phyloP scores from a whole-genome alignment of 2,113 vertebrate species.

The Nycticebus coucang region DNA sequence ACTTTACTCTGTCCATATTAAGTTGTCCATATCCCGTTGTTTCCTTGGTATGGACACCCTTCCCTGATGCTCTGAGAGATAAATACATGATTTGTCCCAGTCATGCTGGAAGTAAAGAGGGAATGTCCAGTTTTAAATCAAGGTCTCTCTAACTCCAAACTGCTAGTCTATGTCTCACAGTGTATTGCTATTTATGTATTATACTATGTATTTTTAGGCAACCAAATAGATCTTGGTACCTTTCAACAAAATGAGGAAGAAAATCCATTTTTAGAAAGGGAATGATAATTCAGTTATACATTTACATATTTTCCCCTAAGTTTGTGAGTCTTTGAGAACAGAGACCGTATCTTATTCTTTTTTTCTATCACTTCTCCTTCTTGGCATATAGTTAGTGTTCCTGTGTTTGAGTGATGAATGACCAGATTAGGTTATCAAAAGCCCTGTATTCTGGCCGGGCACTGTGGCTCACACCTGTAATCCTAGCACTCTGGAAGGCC shows the following conservation, averaged over 20 bases:
- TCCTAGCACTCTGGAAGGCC: too few species aligned
- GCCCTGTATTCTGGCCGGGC: not conserved
- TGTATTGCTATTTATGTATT: not conserved
- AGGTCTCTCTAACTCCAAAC: not conserved
- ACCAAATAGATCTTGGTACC: not conserved
- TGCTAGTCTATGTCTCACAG: not conserved
- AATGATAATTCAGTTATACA: not conserved
- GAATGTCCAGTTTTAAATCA: not conserved
- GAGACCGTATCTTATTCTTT: not conserved
- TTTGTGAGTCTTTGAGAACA: not conserved
- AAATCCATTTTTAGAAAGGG: conserved; percentile 19
- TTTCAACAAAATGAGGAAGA: conserved; percentile 27
- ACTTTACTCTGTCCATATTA: not conserved
- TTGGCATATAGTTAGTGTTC: not conserved
- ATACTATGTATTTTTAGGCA: not conserved
- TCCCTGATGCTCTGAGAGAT: too few species aligned
- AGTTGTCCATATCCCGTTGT: not conserved
- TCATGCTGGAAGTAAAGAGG: not conserved
- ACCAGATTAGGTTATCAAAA: not conserved
- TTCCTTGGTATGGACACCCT: not conserved
- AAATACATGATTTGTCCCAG: not conserved
- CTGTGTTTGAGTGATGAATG: not conserved
- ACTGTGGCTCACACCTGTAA: too few species aligned
- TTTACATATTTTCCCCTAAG: not conserved
- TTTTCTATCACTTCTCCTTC: not conserved